phyloP scores from a whole-genome alignment of 1,140 invertebrate species.

The Acyrthosiphon pisum region DNA sequence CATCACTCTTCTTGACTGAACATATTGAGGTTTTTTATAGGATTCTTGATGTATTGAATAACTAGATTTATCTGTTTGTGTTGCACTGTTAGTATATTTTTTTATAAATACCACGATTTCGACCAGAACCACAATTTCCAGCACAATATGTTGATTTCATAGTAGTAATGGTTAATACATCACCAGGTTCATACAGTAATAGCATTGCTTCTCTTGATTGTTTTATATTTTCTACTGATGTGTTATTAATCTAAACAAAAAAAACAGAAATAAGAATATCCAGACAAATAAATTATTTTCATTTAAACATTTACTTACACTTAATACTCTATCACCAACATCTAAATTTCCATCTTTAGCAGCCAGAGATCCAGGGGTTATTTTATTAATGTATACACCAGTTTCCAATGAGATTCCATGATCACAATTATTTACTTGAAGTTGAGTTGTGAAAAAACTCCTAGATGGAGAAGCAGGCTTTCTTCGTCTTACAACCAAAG shows the following conservation, averaged over 20 bases:
- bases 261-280: conserved; percentile 56
- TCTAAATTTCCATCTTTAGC: conserved; percentile 90
- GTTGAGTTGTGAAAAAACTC: conserved; percentile 63
- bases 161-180: conserved; percentile 81
- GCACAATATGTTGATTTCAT: conserved; percentile 66
- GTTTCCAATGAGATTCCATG: conserved; percentile 81
- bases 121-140: conserved; percentile 56
- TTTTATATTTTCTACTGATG: conserved; percentile 80
- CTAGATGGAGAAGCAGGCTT: conserved; percentile 61
- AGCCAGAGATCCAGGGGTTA: conserved; percentile 84
- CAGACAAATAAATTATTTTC: not conserved
- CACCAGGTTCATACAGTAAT: conserved; percentile 75
- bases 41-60: conserved; percentile 65
- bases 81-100: conserved; percentile 59
- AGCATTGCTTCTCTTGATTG: conserved; percentile 79
- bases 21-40: conserved; percentile 49
- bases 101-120: conserved; percentile 58
- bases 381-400: conserved; percentile 87
- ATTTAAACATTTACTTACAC: conserved; percentile 69
- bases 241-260: conserved; percentile 79
- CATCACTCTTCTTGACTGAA: conserved; percentile 50
- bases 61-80: conserved; percentile 57
- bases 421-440: conserved; percentile 64
- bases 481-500: conserved; percentile 73
- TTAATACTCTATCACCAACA: conserved; percentile 90